Base-by-base conservation (phyloP, 2,888 invertebrate species). In the Lepetodrilus schrolli region DNA sequence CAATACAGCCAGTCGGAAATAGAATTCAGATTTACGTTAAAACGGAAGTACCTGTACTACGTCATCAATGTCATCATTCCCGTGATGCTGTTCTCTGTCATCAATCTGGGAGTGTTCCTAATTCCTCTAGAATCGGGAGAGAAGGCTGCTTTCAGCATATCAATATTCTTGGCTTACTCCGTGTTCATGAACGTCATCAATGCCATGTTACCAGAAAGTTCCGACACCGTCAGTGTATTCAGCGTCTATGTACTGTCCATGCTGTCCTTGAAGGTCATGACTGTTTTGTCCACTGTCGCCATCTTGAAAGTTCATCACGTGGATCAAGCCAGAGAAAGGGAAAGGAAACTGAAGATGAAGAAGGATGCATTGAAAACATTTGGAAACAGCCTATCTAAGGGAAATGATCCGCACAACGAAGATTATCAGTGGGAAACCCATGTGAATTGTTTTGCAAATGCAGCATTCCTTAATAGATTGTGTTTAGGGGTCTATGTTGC, bases 111-210 rank as follows among this genome's bases (percentile, higher is more conserved):
- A 2, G 72, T 69, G 17, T 75, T 75, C 49, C 21, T 72, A 8
- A 47, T 75, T 23, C 75, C 75, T 20, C 69, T 58, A n/a, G 70
- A 47, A n/a, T 72, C 69, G n/a, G 73, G 72, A 7, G 75, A 75
- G 43, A 75, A 72, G 51, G 36, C 72, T 21, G 66, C 68, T 1
- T 13, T 75, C 43, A 43, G 72, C 21, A 43, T 75, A 23, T 72
- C 74, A 7, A 65, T 75, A 5, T 21, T 75, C 1, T 36, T 75
- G 49, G 36, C 73, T 8, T 69, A 69, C 13, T 30, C 66, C 0
- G 72, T 75, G n/a, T 75, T 75, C 37, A 30, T 72, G 10, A 30
- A 69, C 1, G 49, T 70, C 1, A 69, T 75, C 7, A 47, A 58
- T 8, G 69, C 65, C 13, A 69, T 48, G 8, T 48, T 75, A 34